Base-by-base conservation (phyloP, 2,888 invertebrate genomes). In the Ethmia dodecea region DNA sequence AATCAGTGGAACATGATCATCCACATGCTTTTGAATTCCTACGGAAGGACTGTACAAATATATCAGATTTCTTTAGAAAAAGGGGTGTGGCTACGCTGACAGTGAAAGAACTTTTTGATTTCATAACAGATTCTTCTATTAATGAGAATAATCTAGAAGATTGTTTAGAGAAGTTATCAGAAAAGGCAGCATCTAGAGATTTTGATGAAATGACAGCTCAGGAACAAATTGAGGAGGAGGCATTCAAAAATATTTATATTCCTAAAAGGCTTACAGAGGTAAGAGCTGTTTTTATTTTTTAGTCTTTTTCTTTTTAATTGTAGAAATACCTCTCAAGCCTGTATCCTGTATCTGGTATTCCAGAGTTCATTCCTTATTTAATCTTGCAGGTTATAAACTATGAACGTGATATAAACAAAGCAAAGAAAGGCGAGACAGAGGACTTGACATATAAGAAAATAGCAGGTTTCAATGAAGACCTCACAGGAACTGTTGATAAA, bases 1-100 rank as follows among this genome's bases (percentile, higher is more conserved):
- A 99, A 68, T 94, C 98, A 0, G 99, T 99, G 0, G 98, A 99
- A 75, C 98, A 98, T 70, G 98, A 99, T 71, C 98, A 99, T 88
- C 98, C 98, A 0, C 93, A 95, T 74, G 95, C 99, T 0, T 89
- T 97, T 47, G 95, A 97, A 43, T 99, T 99, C 72, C 87, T 99
- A 29, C 89, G 98, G 38, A 97, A 95, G 67, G 99, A 99, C 81
- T 97, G 98, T 64, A 93, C 92, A 13, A 99, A 99, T 72, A 92
- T 99, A 37, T 88, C 90, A 47, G 96, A 96, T 40, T 99, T 93
- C 83, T 99, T 98, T 71, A 90, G 92, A 35, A 96, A 94, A 61
- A 92, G 92, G 49, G 92, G 93, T 13, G 97, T 98, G 0, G 93
- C 93, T n/a, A 96, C 97, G 0, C 91, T 99, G 88, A 93, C 93